These are phyloP conservation scores for Bombus balteatus DNA, from an alignment of 1,140 invertebrate species.

Conservation along the genomic window DNA sequence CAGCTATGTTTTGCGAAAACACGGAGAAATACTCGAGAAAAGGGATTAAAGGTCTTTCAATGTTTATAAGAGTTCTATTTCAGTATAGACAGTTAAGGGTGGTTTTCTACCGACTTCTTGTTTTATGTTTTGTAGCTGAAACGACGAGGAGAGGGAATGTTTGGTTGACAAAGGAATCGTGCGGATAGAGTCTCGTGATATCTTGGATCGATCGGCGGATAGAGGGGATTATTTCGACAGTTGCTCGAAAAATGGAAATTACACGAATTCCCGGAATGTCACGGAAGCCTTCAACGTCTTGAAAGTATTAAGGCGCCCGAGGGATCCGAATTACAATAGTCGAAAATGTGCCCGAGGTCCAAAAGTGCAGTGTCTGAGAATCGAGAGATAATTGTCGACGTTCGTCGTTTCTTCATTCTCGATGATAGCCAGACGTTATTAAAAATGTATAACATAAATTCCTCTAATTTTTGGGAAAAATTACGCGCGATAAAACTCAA, in stretches of 20 bases:
- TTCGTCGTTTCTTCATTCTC: neutral
- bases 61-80: neutral
- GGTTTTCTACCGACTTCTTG: neutral
- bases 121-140: neutral
- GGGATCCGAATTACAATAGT: neutral
- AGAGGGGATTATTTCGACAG: neutral
- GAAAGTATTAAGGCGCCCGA: neutral
- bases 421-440: neutral
- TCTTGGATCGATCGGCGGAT: neutral
- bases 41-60: neutral
- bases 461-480: neutral
- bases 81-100: neutral
- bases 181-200: neutral
- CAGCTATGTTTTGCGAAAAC: no score
- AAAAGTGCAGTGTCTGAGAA: neutral
- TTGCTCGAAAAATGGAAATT: neutral
- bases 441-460: neutral
- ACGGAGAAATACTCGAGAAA: neutral
- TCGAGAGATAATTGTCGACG: neutral
- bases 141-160: neutral
- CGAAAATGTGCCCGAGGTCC: neutral
- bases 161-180: neutral
- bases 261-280: neutral
- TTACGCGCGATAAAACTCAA: neutral
- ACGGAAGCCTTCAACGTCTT: neutral